Conservation (phyloP, 1,140 invertebrate genomes). For the Bombus balteatus region DNA sequence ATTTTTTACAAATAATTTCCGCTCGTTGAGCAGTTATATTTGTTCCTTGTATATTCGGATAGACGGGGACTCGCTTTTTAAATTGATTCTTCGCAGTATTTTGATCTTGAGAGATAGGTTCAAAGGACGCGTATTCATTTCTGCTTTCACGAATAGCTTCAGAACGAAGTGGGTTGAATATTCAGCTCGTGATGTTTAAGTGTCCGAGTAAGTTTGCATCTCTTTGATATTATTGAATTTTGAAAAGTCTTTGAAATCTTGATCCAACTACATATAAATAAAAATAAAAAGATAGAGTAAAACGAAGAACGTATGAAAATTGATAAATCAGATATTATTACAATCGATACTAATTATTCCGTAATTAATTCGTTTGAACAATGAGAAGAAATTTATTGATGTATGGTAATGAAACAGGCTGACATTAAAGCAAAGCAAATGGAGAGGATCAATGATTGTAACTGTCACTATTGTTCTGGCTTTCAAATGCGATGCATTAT, state of each 20-base stretch:
- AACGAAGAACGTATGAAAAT: not conserved
- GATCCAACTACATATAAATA: not conserved
- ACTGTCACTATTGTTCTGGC: conserved; percentile 43
- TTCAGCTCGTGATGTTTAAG: conserved; percentile 32
- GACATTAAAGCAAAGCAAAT: conserved; percentile 52
- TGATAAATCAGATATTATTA: not conserved
- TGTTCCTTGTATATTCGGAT: not conserved
- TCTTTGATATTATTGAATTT: conserved; percentile 32
- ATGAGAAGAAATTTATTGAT: conserved; percentile 36
- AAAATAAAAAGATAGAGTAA: not conserved
- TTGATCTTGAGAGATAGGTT: not conserved
- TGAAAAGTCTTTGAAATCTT: not conserved
- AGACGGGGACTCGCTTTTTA: not conserved
- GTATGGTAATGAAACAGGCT: conserved; percentile 13
- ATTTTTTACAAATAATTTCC: not conserved
- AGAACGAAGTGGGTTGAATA: conserved; percentile 19
- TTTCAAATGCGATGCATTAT: conserved; percentile 38
- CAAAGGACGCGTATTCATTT: conserved; percentile 7
- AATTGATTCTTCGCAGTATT: conserved; percentile 12
- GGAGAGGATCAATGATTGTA: conserved; percentile 47
- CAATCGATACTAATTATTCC: not conserved
- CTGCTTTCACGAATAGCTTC: not conserved
- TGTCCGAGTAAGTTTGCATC: conserved; percentile 29
- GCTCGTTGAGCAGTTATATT: not conserved
- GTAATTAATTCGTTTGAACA: not conserved